Evolutionary conservation across 2,888 invertebrate species (phyloP).

Genomic region (Pocota personata): DNA sequence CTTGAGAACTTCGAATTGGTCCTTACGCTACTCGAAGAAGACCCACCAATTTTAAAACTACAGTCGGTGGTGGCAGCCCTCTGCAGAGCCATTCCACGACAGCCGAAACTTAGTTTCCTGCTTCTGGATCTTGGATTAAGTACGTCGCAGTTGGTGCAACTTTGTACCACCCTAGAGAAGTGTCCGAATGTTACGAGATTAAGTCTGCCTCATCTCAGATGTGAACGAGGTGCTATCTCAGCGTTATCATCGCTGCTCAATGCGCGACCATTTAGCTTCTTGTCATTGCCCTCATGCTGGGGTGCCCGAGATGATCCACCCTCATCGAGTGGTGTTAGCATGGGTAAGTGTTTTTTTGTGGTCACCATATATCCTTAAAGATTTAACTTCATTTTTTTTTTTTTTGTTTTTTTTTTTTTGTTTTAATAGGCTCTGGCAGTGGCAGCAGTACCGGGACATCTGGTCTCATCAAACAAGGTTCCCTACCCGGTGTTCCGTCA

Average conservation of each 20-base stretch:
- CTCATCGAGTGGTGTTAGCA: conserved; percentile 83
- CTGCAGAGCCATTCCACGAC: conserved; percentile 79
- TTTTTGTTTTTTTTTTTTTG: neutral
- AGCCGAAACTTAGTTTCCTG: conserved; percentile 82
- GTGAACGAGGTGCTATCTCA: conserved; percentile 84
- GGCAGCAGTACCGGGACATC: conserved; percentile 83
- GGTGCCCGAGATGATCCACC: conserved; percentile 84
- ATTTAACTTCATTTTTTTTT: neutral
- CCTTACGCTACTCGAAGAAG: conserved; percentile 84
- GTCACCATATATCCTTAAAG: neutral
- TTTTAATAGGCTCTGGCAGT: conserved; percentile 82
- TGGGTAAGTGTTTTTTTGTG: conserved; percentile 82
- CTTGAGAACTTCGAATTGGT: conserved; percentile 84
- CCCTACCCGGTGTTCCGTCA: conserved; percentile 78
- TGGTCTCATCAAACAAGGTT: conserved; percentile 79
- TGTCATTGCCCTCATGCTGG: conserved; percentile 84
- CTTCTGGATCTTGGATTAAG: conserved; percentile 84
- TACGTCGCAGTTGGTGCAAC: conserved; percentile 84
- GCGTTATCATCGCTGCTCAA: conserved; percentile 83
- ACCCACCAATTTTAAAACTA: conserved; percentile 83
- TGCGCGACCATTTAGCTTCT: conserved; percentile 83
- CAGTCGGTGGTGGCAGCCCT: conserved; percentile 84
- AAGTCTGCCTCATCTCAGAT: conserved; percentile 84
- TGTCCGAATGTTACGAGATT: conserved; percentile 84
- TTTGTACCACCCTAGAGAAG: conserved; percentile 83